phyloP scores from a whole-genome alignment of 2,797 vertebrate species.

The Notamacropus eugenii region DNA sequence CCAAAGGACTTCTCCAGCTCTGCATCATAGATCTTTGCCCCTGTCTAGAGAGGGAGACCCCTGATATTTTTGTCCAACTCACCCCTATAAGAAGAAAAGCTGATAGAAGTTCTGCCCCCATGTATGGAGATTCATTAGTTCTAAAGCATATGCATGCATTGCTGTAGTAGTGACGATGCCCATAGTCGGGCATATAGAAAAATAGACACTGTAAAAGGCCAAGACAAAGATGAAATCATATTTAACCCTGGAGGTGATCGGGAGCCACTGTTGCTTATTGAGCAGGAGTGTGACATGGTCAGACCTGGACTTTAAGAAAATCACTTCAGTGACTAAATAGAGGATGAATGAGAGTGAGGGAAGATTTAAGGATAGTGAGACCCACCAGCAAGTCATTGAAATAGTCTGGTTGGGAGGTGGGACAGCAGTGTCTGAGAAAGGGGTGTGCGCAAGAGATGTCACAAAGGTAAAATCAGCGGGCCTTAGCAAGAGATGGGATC shows the following conservation, averaged over 20 bases:
- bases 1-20: not conserved
- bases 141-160: not conserved
- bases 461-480: not conserved
- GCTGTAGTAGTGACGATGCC: not conserved
- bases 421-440: not conserved
- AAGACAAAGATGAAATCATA: not conserved
- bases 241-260: not conserved
- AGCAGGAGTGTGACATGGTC: not conserved
- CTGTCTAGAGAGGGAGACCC: not conserved
- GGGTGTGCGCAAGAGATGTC: not conserved
- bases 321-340: not conserved
- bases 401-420: not conserved
- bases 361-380: not conserved
- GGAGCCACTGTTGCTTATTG: not conserved
- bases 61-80: not conserved
- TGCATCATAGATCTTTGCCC: not conserved
- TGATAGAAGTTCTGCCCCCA: too few relatives aligned
- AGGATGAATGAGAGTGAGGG: not conserved
- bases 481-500: not conserved
- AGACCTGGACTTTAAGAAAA: not conserved
- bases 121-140: not conserved
- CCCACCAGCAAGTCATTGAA: not conserved
- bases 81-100: not conserved
- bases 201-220: not conserved
- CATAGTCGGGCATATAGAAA: not conserved